phyloP scores from a whole-genome alignment of 2,888 invertebrate species.

The Rhagonycha lutea region DNA sequence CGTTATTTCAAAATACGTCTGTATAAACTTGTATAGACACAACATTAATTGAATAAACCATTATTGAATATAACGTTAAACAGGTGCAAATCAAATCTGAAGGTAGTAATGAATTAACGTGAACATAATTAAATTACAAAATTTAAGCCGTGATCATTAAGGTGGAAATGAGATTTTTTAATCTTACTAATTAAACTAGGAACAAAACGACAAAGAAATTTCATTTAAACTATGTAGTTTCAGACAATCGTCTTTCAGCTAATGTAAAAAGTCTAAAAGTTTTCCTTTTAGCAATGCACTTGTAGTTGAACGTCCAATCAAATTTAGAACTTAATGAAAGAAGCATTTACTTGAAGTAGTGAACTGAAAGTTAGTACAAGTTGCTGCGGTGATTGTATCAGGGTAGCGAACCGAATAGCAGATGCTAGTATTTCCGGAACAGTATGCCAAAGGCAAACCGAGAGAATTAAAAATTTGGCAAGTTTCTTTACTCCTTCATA shows the following conservation, averaged over 20 bases:
- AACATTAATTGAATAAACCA: slow-evolving; percentile 27
- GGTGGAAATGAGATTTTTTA: background rate
- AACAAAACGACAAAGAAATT: background rate
- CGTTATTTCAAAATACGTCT: slow-evolving; percentile 24
- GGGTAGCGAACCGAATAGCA: slow-evolving; percentile 30
- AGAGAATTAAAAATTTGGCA: slow-evolving; percentile 37
- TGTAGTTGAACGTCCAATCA: slow-evolving; percentile 18
- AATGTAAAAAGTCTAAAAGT: slow-evolving; percentile 1
- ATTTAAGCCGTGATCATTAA: background rate
- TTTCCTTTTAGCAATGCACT: background rate
- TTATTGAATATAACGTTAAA: slow-evolving; percentile 9
- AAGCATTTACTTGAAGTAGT: slow-evolving; percentile 24
- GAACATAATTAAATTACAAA: background rate
- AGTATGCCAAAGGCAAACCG: slow-evolving; percentile 28
- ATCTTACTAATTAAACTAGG: background rate
- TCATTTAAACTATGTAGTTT: background rate
- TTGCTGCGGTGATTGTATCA: slow-evolving; percentile 34
- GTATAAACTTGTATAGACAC: slow-evolving; percentile 25
- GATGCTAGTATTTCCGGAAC: slow-evolving; percentile 35
- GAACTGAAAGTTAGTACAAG: slow-evolving; percentile 33
- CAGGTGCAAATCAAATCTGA: slow-evolving; percentile 5
- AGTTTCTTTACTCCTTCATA: slow-evolving; percentile 25
- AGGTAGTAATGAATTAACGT: background rate
- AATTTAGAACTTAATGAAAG: slow-evolving; percentile 28
- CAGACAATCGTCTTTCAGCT: background rate